Conservation (phyloP, 2,888 invertebrate genomes). For the Agrotis ipsilon region DNA sequence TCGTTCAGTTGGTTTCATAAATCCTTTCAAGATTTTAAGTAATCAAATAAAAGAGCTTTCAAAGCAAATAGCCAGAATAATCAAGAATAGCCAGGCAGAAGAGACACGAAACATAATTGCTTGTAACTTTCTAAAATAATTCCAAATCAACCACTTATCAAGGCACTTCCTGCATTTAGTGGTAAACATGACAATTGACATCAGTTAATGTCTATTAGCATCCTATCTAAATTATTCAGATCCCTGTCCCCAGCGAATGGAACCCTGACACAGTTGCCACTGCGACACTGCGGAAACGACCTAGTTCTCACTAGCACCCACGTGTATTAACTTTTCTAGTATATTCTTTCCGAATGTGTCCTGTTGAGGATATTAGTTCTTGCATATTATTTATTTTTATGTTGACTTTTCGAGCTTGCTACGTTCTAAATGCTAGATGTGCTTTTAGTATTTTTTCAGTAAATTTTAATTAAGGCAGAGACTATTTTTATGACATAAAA, state of each 20-base stretch:
- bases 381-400: slow-evolving; percentile 31
- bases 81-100: too few species aligned
- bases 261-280: slow-evolving; percentile 58
- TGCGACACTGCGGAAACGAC: slow-evolving; percentile 56
- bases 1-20: too few species aligned
- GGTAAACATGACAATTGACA: slow-evolving; percentile 20
- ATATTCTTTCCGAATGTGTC: slow-evolving; percentile 22
- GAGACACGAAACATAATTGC: not conserved
- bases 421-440: not conserved
- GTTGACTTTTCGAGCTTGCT: slow-evolving; percentile 11
- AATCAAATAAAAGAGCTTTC: too few species aligned
- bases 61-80: too few species aligned
- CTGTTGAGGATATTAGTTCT: slow-evolving; percentile 23
- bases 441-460: too few species aligned
- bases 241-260: slow-evolving; percentile 22
- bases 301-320: slow-evolving; percentile 43
- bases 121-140: not conserved
- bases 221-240: slow-evolving; percentile 51
- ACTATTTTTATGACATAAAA: not conserved
- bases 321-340: slow-evolving; percentile 21
- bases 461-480: not conserved
- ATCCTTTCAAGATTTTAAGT: too few species aligned
- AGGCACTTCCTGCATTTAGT: not conserved
- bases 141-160: not conserved
- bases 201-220: slow-evolving; percentile 30